phyloP scores from a whole-genome alignment of 2,888 invertebrate genomes.

The Synergus itoensis region DNA sequence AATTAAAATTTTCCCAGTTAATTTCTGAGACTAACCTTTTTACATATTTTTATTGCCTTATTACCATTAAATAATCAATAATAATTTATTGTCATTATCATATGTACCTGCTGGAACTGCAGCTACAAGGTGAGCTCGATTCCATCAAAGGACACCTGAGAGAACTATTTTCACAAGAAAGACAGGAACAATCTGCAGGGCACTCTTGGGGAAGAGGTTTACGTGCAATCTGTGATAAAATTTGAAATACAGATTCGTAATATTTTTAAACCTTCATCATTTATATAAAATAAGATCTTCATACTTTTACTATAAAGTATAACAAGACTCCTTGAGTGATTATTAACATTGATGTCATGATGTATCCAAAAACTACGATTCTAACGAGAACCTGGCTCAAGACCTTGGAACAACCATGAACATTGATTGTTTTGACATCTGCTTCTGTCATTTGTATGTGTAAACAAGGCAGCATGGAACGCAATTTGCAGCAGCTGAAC shows the following conservation, averaged over 20 bases:
- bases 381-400: conserved; percentile 64
- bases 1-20: no score
- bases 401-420: conserved; percentile 65
- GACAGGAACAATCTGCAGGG: conserved; percentile 48
- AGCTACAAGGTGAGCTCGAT: neutral
- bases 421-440: conserved; percentile 65
- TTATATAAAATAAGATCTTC: neutral
- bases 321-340: conserved; percentile 64
- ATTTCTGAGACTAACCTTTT: no score
- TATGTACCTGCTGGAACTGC: conserved; percentile 5
- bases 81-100: neutral
- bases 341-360: conserved; percentile 67
- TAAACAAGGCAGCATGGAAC: conserved; percentile 61
- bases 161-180: conserved; percentile 41
- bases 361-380: conserved; percentile 67
- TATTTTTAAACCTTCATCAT: neutral
- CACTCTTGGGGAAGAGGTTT: conserved; percentile 50
- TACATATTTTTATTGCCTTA: neutral
- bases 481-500: conserved; percentile 70
- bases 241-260: neutral
- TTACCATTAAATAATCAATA: no score
- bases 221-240: conserved; percentile 47
- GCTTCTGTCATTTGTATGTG: conserved; percentile 62
- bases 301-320: conserved; percentile 63
- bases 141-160: conserved; percentile 11